These are phyloP conservation scores for Cantharis flavilabris DNA, from an alignment of 2,888 invertebrate genomes.

Conservation along the genomic window DNA sequence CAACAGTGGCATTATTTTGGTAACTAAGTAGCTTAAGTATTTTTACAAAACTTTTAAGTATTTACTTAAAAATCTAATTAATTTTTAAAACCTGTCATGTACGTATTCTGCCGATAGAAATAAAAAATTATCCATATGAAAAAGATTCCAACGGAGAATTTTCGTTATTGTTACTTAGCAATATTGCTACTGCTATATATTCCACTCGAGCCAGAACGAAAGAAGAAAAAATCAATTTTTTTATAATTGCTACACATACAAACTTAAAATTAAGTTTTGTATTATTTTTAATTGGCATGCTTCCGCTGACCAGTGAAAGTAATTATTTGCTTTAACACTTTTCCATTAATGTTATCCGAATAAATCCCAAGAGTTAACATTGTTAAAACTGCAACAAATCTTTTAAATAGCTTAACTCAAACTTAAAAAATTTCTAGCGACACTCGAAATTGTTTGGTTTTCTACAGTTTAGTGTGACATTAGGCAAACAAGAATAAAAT, in stretches of 20 bases:
- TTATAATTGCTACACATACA: too few species aligned
- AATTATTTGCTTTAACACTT: background rate
- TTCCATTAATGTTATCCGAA: constrained; percentile 13
- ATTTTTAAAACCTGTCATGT: background rate
- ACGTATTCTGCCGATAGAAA: background rate
- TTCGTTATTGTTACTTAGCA: too few species aligned
- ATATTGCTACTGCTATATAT: too few species aligned
- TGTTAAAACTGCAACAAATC: constrained; percentile 6
- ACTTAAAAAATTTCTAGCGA: constrained; percentile 29
- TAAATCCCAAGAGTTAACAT: constrained; percentile 4
- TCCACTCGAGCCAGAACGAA: too few species aligned
- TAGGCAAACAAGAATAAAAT: constrained; percentile 53
- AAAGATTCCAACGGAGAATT: background rate
- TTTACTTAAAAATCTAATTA: background rate
- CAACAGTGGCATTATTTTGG: background rate
- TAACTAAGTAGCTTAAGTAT: constrained; percentile 1
- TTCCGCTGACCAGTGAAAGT: background rate
- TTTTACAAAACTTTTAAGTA: background rate
- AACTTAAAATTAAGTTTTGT: background rate
- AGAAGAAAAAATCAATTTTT: too few species aligned
- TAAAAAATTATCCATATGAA: background rate
- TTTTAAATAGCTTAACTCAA: constrained; percentile 4
- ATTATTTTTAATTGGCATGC: background rate
- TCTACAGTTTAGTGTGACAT: constrained; percentile 54
- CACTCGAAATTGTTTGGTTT: constrained; percentile 44